phyloP scores from a whole-genome alignment of 2,797 vertebrate genomes.

The Anguilla megastoma region DNA sequence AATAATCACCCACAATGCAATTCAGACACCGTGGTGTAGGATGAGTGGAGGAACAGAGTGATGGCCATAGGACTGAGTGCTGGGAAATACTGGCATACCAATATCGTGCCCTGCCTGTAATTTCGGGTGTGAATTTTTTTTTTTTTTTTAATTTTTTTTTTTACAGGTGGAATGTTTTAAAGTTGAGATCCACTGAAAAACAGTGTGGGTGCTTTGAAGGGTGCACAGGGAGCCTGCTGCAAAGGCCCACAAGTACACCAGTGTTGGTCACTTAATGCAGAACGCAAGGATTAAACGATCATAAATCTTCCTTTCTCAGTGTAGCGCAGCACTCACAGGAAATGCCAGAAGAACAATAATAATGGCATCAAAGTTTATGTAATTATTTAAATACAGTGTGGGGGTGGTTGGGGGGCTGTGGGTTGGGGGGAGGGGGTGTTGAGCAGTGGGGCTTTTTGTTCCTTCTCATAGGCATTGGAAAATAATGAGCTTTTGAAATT shows the following conservation, averaged over 20 bases:
- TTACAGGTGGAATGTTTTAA: slow-evolving; percentile 2
- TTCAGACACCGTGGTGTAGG: background rate
- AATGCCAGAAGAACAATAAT: slow-evolving; percentile 22
- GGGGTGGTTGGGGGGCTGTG: background rate
- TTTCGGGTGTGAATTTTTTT: background rate
- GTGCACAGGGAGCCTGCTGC: background rate
- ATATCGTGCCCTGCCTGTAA: background rate
- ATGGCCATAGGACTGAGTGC: background rate
- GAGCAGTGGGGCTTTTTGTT: slow-evolving; percentile 16
- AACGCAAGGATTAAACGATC: background rate
- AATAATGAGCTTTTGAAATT: slow-evolving; percentile 44
- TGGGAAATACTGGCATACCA: background rate
- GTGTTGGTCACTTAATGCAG: background rate
- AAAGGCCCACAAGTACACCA: background rate
- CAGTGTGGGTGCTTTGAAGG: slow-evolving; percentile 10
- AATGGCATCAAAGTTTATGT: slow-evolving; percentile 34
- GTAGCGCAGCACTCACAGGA: background rate
- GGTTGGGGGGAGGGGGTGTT: background rate
- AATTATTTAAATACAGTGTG: slow-evolving; percentile 34
- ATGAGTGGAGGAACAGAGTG: background rate
- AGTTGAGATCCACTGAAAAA: slow-evolving; percentile 43
- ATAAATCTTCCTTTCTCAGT: background rate
- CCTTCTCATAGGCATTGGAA: slow-evolving; percentile 38
- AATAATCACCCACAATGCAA: background rate
- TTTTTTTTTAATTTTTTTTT: background rate